phyloP scores from a whole-genome alignment of 2,797 vertebrate genomes.

The Cossypha dichroa region DNA sequence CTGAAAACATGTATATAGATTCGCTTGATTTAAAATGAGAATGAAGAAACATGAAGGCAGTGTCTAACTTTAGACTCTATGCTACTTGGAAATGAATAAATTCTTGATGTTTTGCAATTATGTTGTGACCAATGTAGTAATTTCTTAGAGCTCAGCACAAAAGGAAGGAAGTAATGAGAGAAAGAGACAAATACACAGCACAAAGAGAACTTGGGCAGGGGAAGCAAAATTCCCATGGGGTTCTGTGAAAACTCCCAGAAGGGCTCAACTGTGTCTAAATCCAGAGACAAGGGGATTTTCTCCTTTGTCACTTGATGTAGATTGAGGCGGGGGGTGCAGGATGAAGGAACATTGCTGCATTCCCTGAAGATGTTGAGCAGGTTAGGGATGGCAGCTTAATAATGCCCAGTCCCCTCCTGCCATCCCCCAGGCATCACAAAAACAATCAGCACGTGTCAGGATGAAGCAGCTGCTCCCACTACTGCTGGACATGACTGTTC shows the following conservation, averaged over 20 bases:
- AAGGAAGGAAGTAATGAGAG: background rate
- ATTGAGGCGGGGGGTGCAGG: background rate
- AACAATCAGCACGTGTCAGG: background rate
- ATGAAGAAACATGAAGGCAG: background rate
- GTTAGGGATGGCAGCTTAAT: background rate
- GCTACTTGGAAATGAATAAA: constrained; percentile 69
- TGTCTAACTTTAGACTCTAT: background rate
- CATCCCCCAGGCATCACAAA: background rate
- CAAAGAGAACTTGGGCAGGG: background rate
- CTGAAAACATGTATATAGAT: background rate
- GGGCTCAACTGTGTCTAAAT: background rate
- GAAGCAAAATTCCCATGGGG: background rate
- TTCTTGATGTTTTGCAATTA: constrained; percentile 69
- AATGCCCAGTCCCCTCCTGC: background rate
- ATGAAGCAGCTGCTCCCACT: background rate
- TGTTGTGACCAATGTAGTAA: background rate
- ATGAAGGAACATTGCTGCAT: background rate
- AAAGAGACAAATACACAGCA: background rate
- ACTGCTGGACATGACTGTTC: accelerated
- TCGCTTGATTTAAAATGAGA: background rate
- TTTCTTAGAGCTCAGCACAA: background rate
- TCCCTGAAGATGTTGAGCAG: background rate
- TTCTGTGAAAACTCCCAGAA: background rate
- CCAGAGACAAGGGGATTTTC: background rate
- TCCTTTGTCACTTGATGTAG: background rate